These are phyloP conservation scores for Aphelinus certus DNA, from an alignment of 1,140 invertebrate species.

Conservation along the genomic window DNA sequence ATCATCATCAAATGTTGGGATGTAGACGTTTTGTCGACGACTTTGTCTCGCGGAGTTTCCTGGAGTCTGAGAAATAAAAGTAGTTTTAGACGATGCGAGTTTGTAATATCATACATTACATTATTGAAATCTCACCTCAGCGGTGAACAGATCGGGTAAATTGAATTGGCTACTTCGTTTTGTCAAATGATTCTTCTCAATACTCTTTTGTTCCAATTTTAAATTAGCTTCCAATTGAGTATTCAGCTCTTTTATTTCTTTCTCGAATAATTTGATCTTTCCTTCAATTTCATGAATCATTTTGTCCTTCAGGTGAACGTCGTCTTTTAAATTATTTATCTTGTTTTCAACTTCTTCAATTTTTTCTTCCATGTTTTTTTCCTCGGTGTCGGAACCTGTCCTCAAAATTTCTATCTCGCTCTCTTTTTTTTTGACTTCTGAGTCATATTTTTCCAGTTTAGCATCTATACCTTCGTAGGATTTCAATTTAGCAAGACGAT, in stretches of 20 bases:
- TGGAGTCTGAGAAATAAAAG: not conserved
- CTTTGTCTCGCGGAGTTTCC: conserved; percentile 19
- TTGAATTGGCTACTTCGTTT: not conserved
- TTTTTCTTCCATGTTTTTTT: conserved; percentile 10
- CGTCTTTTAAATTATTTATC: conserved; percentile 10
- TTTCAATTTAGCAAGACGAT: conserved; percentile 16
- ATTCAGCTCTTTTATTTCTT: conserved; percentile 15
- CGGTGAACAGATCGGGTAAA: conserved; percentile 15
- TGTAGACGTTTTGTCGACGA: conserved; percentile 26
- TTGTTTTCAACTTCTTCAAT: not conserved
- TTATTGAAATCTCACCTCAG: conserved; percentile 13
- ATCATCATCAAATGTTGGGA: conserved; percentile 33
- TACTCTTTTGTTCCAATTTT: conserved; percentile 2
- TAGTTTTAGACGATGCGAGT: not conserved
- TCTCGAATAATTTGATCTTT: conserved; percentile 15
- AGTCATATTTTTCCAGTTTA: not conserved
- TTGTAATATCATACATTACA: not conserved
- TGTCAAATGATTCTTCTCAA: not conserved
- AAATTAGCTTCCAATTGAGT: conserved; percentile 1
- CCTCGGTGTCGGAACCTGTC: not conserved
- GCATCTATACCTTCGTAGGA: not conserved
- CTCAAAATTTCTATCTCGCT: not conserved
- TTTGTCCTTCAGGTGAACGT: conserved; percentile 2
- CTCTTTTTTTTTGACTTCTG: conserved; percentile 24
- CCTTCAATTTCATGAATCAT: conserved; percentile 1